Percentiles rank a stretch among this genome's conserved stretches.
These are phyloP conservation scores for Astreopora myriophthalma DNA, from an alignment of 64 coral and sea anemone species.

Conservation along the genomic window DNA sequence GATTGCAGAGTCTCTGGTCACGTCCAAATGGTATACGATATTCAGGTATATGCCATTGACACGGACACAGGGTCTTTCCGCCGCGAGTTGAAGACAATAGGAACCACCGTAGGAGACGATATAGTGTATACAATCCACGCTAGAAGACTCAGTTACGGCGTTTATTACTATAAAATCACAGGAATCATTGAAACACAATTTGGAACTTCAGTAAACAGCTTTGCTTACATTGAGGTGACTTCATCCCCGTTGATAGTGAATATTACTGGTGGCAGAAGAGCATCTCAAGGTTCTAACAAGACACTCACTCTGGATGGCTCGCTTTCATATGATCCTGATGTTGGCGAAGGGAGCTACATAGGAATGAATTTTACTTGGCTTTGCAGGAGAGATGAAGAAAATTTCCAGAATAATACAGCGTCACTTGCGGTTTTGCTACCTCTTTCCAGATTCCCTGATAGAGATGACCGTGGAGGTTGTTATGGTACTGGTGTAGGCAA, in stretches of 20 bases:
- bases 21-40: not conserved
- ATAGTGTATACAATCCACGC: constrained; percentile 1
- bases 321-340: constrained; percentile 72
- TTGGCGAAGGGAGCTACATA: constrained; percentile 60
- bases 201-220: constrained; percentile 24
- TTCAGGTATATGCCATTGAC: not conserved
- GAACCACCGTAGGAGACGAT: not conserved
- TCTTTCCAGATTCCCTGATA: not conserved
- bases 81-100: not conserved
- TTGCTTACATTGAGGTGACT: constrained; percentile 65
- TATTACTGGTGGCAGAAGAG: constrained; percentile 30
- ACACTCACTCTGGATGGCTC: constrained; percentile 58
- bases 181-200: constrained; percentile 26
- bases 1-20: constrained; percentile 25
- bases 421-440: constrained; percentile 54
- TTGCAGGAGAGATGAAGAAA: constrained; percentile 68
- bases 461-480: constrained; percentile 54
- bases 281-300: constrained; percentile 60
- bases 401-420: constrained; percentile 39
- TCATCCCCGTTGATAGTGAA: constrained; percentile 64
- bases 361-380: constrained; percentile 83
- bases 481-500: constrained; percentile 87
- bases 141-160: constrained; percentile 39
- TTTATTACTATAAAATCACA: constrained; percentile 68
- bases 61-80: not conserved